Evolutionary conservation across 1,140 invertebrate species (phyloP).

Genomic region (Diabrotica undecimpunctata): DNA sequence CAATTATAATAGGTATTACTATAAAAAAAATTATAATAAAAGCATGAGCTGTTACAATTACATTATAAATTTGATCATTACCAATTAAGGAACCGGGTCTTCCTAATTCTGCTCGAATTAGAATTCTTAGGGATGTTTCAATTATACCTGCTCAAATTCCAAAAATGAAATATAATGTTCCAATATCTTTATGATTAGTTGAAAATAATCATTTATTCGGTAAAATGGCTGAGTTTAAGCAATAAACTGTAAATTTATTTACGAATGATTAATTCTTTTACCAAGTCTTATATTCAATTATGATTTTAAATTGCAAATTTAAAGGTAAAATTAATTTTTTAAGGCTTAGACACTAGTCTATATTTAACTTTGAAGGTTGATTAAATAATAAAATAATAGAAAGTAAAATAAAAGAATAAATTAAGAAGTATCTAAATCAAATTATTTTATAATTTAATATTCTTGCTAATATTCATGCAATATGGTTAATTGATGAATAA

Average conservation of each 20-base stretch:
- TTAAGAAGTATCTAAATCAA: conserved; percentile 48
- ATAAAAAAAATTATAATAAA: conserved; percentile 80
- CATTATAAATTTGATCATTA: conserved; percentile 70
- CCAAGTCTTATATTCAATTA: conserved; percentile 50
- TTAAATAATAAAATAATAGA: conserved; percentile 48
- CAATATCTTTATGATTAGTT: conserved; percentile 76
- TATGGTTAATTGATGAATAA: conserved; percentile 55
- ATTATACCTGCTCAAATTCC: conserved; percentile 63
- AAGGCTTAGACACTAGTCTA: conserved; percentile 52
- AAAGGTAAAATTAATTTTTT: conserved; percentile 48
- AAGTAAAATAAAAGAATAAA: conserved; percentile 47
- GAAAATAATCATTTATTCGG: conserved; percentile 58
- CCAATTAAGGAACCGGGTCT: conserved; percentile 57
- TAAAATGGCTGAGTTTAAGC: conserved; percentile 55
- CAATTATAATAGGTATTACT: conserved; percentile 74
- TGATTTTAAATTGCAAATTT: conserved; percentile 57
- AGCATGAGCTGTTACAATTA: conserved; percentile 67
- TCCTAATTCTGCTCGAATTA: conserved; percentile 67
- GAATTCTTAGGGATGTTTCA: conserved; percentile 58
- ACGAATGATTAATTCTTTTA: conserved; percentile 50
- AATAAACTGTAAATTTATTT: conserved; percentile 57
- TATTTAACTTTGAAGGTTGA: conserved; percentile 57
- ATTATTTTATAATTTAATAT: conserved; percentile 46
- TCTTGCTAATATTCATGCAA: conserved; percentile 50
- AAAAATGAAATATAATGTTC: conserved; percentile 70